Percentiles rank a stretch among this genome's conserved stretches.
Conservation (phyloP, 64 coral and sea anemone genomes). For the Pocillopora damicornis region DNA sequence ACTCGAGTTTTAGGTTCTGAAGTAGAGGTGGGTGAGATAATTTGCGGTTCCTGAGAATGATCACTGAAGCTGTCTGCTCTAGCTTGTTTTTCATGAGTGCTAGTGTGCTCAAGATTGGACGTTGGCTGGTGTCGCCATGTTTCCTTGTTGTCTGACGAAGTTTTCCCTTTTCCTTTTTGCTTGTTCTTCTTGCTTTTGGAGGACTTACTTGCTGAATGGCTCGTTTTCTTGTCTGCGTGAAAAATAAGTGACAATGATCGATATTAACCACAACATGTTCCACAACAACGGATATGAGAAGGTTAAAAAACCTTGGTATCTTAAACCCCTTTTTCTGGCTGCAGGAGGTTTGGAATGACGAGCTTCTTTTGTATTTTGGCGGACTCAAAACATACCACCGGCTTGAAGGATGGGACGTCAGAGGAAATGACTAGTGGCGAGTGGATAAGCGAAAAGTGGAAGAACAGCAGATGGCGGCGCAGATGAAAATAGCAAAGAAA, state of each 20-base stretch:
- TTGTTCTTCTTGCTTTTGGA: slow-evolving; percentile 59
- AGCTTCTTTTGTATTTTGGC: too few relatives aligned
- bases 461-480: too few relatives aligned
- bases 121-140: neutral
- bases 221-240: slow-evolving; percentile 12
- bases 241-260: neutral
- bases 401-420: too few relatives aligned
- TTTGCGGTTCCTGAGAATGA: neutral
- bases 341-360: too few relatives aligned
- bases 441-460: too few relatives aligned
- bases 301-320: too few relatives aligned
- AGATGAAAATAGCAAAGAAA: too few relatives aligned
- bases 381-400: too few relatives aligned
- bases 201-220: slow-evolving; percentile 28
- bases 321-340: too few relatives aligned
- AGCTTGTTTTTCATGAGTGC: neutral
- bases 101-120: neutral
- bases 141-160: neutral
- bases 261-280: neutral
- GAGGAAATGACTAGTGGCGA: too few relatives aligned
- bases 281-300: too few relatives aligned
- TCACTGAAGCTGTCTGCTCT: neutral
- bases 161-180: slow-evolving; percentile 30
- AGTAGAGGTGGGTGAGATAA: neutral
- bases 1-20: neutral